These are phyloP conservation scores for Lasaia peninsularis DNA, from an alignment of 1,140 invertebrate species.

Conservation along the genomic window DNA sequence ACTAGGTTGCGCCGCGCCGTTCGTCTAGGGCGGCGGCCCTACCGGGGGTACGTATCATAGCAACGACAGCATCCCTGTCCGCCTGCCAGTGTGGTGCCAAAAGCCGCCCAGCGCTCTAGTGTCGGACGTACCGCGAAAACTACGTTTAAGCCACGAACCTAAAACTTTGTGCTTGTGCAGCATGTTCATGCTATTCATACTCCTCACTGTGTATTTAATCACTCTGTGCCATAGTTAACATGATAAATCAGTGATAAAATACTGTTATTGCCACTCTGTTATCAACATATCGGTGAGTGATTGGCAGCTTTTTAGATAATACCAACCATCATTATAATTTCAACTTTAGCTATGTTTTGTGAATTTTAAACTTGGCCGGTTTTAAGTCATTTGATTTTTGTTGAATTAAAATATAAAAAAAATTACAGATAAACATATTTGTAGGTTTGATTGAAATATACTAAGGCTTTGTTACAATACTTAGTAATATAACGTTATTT, in stretches of 20 bases:
- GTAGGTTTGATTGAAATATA: too few species aligned
- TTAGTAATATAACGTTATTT: too few species aligned
- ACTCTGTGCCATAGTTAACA: constrained; percentile 58
- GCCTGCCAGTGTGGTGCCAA: constrained; percentile 57
- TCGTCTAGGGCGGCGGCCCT: constrained; percentile 68
- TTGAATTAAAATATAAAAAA: too few species aligned
- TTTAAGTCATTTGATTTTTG: too few species aligned
- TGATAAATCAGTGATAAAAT: constrained; percentile 36
- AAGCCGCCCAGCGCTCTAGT: constrained; percentile 24
- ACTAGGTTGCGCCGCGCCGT: constrained; percentile 58
- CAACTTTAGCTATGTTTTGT: too few species aligned
- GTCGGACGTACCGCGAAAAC: background rate
- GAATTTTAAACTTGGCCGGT: too few species aligned
- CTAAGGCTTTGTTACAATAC: too few species aligned
- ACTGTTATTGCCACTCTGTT: too few species aligned
- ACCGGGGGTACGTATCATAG: constrained; percentile 65
- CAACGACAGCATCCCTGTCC: constrained; percentile 70
- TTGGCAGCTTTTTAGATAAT: too few species aligned
- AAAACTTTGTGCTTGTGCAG: constrained; percentile 33
- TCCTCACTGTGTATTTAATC: constrained; percentile 66
- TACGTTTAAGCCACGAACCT: constrained; percentile 31
- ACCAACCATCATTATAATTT: too few species aligned
- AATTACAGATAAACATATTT: too few species aligned
- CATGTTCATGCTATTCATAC: constrained; percentile 68
- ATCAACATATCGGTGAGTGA: too few species aligned